A percentile compares a stretch with the other conserved stretches of the same genome.
Evolutionary conservation across 2,113 vertebrate genomes (phyloP).

Genomic region (Dolichotis patagonum): DNA sequence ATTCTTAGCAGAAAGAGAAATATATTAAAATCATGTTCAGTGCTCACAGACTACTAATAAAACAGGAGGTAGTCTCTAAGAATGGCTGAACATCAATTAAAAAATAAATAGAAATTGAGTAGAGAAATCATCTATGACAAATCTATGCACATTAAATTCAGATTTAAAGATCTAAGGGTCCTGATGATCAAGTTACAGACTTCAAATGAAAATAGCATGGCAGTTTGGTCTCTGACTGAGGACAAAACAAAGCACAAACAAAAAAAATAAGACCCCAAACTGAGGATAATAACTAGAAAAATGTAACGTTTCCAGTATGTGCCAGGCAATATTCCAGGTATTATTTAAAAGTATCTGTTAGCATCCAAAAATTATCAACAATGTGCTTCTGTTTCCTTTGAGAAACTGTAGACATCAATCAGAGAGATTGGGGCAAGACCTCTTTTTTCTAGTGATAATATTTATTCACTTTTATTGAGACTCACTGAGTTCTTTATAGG

Average conservation of each 20-base stretch:
- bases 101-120: slow-evolving; percentile 35
- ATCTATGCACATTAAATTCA: slow-evolving; percentile 21
- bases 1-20: slow-evolving; percentile 17
- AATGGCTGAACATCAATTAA: slow-evolving; percentile 41
- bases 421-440: neutral
- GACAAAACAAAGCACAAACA: neutral
- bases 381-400: neutral
- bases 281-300: neutral
- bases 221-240: neutral
- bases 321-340: neutral
- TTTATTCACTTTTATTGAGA: slow-evolving; percentile 1
- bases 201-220: neutral
- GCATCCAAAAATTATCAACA: neutral
- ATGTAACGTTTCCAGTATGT: neutral
- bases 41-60: slow-evolving; percentile 3
- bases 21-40: neutral
- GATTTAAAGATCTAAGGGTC: slow-evolving; percentile 40
- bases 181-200: neutral
- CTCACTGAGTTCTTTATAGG: neutral
- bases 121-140: slow-evolving; percentile 19
- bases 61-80: neutral
- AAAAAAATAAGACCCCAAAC: neutral
- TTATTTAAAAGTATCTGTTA: neutral
- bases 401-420: neutral
- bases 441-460: neutral